Evolutionary conservation across 2,797 vertebrate genomes (phyloP).

Genomic region (Argentina silus): DNA sequence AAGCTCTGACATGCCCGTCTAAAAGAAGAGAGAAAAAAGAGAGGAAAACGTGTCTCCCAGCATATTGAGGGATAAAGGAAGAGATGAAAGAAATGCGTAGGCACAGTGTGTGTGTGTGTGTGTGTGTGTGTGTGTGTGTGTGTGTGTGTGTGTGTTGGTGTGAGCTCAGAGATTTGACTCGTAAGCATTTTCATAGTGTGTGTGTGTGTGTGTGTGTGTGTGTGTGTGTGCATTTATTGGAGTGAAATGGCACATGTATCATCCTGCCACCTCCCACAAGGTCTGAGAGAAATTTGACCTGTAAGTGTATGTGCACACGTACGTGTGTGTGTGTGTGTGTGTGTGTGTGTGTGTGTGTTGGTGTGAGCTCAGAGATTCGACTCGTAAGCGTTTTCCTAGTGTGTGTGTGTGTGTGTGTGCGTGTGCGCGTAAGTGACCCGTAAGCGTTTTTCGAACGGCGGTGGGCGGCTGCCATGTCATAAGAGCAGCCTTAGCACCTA

Average conservation of each 20-base stretch:
- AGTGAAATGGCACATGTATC: slow-evolving; percentile 9
- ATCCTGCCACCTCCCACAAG: background rate
- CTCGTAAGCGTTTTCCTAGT: background rate
- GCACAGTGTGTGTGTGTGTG: background rate
- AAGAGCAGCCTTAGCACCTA: background rate
- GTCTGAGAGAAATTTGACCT: background rate
- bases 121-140: no score
- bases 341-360: no score
- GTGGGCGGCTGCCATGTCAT: background rate
- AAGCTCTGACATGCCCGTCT: background rate
- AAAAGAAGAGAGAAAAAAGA: background rate
- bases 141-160: no score
- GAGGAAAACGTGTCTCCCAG: background rate
- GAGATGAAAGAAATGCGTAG: background rate
- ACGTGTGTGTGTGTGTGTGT: no score
- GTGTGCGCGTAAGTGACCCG: background rate
- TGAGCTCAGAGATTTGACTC: background rate
- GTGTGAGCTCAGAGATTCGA: background rate
- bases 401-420: no score
- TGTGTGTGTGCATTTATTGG: background rate
- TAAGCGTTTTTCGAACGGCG: background rate
- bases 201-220: background rate
- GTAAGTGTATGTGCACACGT: no score
- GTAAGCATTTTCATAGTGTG: background rate
- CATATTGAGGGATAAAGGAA: background rate